Conservation (phyloP, 2,888 invertebrate species). For the Acleris emargana region DNA sequence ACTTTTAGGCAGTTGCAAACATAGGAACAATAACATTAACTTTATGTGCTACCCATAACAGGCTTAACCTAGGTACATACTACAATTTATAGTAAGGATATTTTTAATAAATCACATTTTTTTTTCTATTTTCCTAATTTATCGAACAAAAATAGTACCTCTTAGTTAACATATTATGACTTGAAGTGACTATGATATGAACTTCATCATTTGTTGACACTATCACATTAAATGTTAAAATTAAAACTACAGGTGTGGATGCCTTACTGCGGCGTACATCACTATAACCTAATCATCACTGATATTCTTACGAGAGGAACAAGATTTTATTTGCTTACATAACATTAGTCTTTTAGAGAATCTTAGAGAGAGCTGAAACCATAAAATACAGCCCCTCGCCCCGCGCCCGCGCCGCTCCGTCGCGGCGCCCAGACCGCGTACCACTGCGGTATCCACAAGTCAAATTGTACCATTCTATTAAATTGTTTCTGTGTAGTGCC, state of each 20-base stretch:
- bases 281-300: slow-evolving; percentile 41
- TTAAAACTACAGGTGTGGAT: slow-evolving; percentile 40
- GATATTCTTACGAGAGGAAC: slow-evolving; percentile 35
- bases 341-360: slow-evolving; percentile 36
- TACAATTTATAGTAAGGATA: slow-evolving; percentile 57
- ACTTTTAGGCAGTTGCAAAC: slow-evolving; percentile 49
- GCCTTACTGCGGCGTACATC: slow-evolving; percentile 41
- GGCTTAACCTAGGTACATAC: slow-evolving; percentile 20
- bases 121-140: slow-evolving; percentile 58
- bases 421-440: background rate
- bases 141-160: slow-evolving; percentile 68
- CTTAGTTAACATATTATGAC: slow-evolving; percentile 82
- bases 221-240: slow-evolving; percentile 75
- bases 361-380: slow-evolving; percentile 38
- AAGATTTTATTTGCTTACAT: slow-evolving; percentile 33
- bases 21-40: slow-evolving; percentile 74
- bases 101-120: slow-evolving; percentile 67
- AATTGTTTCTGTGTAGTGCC: slow-evolving; percentile 44
- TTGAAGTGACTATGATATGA: slow-evolving; percentile 81
- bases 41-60: slow-evolving; percentile 23
- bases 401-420: slow-evolving; percentile 2
- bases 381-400: slow-evolving; percentile 26
- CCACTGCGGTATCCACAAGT: slow-evolving; percentile 3
- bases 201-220: slow-evolving; percentile 70
- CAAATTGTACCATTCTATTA: slow-evolving; percentile 37